A percentile compares a stretch with the other conserved stretches of the same genome.
Evolutionary conservation across 2,888 invertebrate species (phyloP).

Genomic region (Heterodera filipjevi): DNA sequence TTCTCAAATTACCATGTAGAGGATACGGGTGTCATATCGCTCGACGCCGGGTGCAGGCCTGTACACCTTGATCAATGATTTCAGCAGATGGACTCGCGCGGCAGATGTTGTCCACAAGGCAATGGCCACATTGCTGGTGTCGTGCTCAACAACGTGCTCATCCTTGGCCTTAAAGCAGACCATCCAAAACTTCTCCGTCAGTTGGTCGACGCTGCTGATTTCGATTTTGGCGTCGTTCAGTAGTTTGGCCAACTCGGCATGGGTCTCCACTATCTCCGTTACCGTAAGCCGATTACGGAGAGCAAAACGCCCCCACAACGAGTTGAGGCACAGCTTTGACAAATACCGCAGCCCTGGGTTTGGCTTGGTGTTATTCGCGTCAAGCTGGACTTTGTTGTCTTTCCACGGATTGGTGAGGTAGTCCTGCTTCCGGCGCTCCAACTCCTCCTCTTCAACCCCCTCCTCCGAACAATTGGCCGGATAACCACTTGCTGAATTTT

Average conservation of each 20-base stretch:
- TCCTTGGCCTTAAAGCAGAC: background rate
- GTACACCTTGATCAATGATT: background rate
- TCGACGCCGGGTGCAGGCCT: background rate
- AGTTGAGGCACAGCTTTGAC: background rate
- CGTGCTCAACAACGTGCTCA: background rate
- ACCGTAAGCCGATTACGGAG: background rate
- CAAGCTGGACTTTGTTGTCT: background rate
- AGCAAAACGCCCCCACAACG: slow-evolving; percentile 19
- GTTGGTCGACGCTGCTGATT: background rate
- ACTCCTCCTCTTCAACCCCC: background rate
- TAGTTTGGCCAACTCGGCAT: background rate
- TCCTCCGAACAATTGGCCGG: background rate
- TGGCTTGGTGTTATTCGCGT: background rate
- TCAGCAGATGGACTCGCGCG: background rate
- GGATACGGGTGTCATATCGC: background rate
- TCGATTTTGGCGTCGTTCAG: background rate
- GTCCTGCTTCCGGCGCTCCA: background rate
- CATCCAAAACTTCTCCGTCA: slow-evolving; percentile 9
- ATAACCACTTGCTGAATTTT: background rate
- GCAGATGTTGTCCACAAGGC: slow-evolving; percentile 19
- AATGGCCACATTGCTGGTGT: background rate
- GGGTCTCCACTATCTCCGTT: background rate
- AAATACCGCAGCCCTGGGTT: background rate
- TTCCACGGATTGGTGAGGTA: background rate
- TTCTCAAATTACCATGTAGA: background rate